Evolutionary conservation across 2,113 vertebrate species (phyloP), one percentile per base, ranked within the genome.

Genomic region (Thamnaconus septentrionalis): DNA sequence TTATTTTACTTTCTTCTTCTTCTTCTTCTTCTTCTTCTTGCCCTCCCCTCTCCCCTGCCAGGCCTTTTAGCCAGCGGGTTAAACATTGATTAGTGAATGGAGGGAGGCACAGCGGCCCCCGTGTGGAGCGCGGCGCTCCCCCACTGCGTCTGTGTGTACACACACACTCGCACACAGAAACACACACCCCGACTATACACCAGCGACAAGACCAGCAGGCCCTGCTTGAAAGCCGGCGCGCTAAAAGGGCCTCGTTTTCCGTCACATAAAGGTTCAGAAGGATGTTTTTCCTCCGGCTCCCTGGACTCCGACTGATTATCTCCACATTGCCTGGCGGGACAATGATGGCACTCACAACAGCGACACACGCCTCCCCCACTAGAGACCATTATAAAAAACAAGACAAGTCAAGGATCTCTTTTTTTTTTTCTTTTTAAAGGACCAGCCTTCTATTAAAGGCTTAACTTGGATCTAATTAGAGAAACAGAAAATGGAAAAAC

Each of bases 31-130:
- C 90, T 39, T 41, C 78, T 64, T 73, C 63, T 78, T 70, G 76
- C 73, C 81, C 79, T 86, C 77, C 87, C 73, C 75, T 87, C 84
- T 85, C 84, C 87, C 83, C 89, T 76, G 81, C 82, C 85, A 86
- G 85, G 83, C 85, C 88, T 91, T 91, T 91, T 86, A 89, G 84
- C 76, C 80, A 79, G 81, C 69, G 82, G 87, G 91, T 91, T 92
- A 91, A 92, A 91, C 91, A 92, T 91, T 91, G 88, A 91, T 91
- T 89, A 87, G 85, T 91, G 89, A 91, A 91, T 90, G 84, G 80
- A 77, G 82, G 61, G 77, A 57, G 79, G 76, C 76, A 83, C 76
- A 87, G 82, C 76, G 86, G 74, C 75, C 78, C 79, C 83, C 66
- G 78, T 85, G 54, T 85, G 54, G 78, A 81, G 79, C 73, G 76